Evolutionary conservation across 2,888 invertebrate species (phyloP), one percentile per base, ranked within the genome.

Genomic region (Cephus nigrinus): DNA sequence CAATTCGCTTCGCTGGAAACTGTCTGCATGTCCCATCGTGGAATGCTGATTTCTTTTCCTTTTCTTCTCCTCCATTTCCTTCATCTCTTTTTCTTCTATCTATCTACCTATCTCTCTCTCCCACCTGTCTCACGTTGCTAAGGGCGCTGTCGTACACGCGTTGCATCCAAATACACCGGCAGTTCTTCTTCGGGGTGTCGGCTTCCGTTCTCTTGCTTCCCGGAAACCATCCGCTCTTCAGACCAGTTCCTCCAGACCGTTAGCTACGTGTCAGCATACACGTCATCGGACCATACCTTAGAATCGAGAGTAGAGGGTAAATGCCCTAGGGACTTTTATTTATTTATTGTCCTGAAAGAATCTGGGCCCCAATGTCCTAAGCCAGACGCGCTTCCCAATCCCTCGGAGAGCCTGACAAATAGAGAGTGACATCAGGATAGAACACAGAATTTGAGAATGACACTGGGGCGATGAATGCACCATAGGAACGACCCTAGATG

Each of bases 1-100:
- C 85, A 87, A 88, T 87, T 88, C 86, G 84, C 86, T 89, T 89
- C 88, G 84, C 82, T 87, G 88, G 86, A 89, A 90, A 87, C 82
- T 86, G 84, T 85, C 84, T 83, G 83, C 81, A 84, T 82, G 80
- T 79, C 80, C 80, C 82, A 76, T 78, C 81, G 83, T 77, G 84
- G 88, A 89, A 89, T 89, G 86, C 84, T 85, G 85, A 88, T 88
- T 86, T 81, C 12, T 31, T 71, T 71, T 15, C 15, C 32, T 71
- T 71, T 71, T 33, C 71, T 71, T 31, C 23, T 55, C 55, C 9
- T 23, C 55, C 40, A 74, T 68, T 32, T 31, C 11, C 35, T 76
- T 36, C 34, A 34, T 73, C 76, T 30, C 73, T 71, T 69, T 73
- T 77, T 71, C 68, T 74, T 23, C 11, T 35, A 11, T 23, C n/a